phyloP scores from a whole-genome alignment of 1,140 invertebrate species.

The Drosophila nikananu region DNA sequence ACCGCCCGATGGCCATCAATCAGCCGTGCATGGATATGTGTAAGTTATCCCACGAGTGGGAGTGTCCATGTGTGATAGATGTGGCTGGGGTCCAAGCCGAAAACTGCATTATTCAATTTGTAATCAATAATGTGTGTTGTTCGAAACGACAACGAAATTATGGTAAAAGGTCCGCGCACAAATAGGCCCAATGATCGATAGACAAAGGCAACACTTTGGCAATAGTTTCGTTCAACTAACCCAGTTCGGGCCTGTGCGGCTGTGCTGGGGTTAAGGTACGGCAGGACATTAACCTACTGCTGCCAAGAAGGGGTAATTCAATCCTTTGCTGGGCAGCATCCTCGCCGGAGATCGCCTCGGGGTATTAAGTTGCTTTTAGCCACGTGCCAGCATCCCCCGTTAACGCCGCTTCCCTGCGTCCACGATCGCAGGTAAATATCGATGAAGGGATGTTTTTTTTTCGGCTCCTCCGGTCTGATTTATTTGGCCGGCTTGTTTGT shows the following conservation, averaged over 20 bases:
- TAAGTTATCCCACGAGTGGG: conserved; percentile 5
- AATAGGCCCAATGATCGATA: conserved; percentile 28
- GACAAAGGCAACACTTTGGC: conserved; percentile 9
- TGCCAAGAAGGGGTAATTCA: conserved; percentile 63
- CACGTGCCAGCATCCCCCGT: conserved; percentile 55
- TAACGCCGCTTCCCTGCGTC: conserved; percentile 8
- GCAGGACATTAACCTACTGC: conserved; percentile 73
- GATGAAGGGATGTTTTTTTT: conserved; percentile 42
- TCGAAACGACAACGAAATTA: conserved; percentile 11
- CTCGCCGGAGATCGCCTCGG: conserved; percentile 42
- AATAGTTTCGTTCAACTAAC: conserved; percentile 70
- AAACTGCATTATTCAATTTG: conserved; percentile 72
- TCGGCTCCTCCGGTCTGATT: conserved; percentile 26
- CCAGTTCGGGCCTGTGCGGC: conserved; percentile 45
- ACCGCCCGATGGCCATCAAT: conserved; percentile 56
- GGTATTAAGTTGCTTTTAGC: conserved; percentile 69
- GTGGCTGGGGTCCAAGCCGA: conserved; percentile 7
- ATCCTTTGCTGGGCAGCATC: conserved; percentile 66
- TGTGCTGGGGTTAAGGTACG: conserved; percentile 66
- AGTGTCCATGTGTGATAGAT: conserved; percentile 58
- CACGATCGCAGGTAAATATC: conserved; percentile 46
- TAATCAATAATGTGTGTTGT: conserved; percentile 63
- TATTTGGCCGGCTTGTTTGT: conserved; percentile 56
- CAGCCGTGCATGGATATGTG: conserved; percentile 42
- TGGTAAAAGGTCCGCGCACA: neutral